phyloP scores from a whole-genome alignment of 2,113 vertebrate species.

The Trematocara zebra region DNA sequence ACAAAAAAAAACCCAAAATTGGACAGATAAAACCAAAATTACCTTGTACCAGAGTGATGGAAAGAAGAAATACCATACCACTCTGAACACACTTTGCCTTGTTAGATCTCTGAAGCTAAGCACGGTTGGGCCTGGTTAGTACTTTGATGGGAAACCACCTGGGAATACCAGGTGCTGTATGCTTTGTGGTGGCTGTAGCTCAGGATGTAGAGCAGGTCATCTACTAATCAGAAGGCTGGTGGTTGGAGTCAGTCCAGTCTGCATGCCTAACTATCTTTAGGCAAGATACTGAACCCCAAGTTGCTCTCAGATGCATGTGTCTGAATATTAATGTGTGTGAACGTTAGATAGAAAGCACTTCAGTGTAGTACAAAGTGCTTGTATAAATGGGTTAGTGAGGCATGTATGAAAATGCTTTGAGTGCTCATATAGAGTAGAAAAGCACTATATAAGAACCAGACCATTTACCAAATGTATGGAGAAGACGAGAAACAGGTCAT shows the following conservation, averaged over 20 bases:
- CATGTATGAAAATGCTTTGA: neutral
- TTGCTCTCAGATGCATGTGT: neutral
- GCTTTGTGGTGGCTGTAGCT: neutral
- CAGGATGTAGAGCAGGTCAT: neutral
- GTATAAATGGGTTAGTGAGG: neutral
- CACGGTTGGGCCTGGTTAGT: neutral
- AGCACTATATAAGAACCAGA: neutral
- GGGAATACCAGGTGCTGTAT: neutral
- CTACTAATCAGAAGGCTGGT: neutral
- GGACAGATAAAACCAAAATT: neutral
- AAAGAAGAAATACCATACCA: neutral
- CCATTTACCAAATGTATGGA: neutral
- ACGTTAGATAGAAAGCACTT: neutral
- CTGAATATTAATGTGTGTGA: neutral
- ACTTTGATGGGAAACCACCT: neutral
- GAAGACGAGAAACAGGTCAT: neutral
- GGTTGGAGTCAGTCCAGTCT: neutral
- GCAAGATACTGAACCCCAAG: neutral
- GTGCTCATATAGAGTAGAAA: neutral
- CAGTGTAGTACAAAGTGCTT: neutral
- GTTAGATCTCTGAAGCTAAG: neutral
- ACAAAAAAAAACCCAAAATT: accelerated
- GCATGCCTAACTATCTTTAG: neutral
- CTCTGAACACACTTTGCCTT: neutral
- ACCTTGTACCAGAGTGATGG: neutral